A percentile compares a stretch with the other conserved stretches of the same genome.
Conservation (phyloP, 2,113 vertebrate species). For the Leptocoma aspasia region DNA sequence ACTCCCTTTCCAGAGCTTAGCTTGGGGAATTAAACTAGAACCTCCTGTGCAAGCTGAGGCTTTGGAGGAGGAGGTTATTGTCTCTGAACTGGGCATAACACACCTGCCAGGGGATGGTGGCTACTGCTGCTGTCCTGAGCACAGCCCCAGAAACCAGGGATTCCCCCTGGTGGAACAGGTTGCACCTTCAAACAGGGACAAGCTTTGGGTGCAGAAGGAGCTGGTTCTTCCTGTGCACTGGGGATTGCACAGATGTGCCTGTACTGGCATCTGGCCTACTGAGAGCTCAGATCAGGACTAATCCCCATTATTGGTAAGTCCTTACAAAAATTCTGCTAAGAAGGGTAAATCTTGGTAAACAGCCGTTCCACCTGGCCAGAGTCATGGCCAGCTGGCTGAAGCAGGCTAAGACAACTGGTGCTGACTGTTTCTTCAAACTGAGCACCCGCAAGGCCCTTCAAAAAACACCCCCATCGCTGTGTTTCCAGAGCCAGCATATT, state of each 20-base stretch:
- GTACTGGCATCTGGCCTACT: neutral
- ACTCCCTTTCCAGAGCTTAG: neutral
- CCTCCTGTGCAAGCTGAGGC: neutral
- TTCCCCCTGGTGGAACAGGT: neutral
- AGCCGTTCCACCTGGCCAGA: neutral
- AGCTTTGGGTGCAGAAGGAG: neutral
- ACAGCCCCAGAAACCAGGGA: neutral
- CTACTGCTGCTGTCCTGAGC: neutral
- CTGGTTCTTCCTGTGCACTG: neutral
- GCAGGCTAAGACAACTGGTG: neutral
- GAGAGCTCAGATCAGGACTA: neutral
- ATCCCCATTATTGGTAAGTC: neutral
- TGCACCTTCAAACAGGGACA: neutral
- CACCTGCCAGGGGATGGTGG: neutral
- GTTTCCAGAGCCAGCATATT: neutral
- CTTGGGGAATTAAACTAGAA: neutral
- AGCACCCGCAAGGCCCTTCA: neutral
- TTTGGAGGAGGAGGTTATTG: neutral
- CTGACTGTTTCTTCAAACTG: neutral
- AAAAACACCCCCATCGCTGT: rapidly evolving
- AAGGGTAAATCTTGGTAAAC: neutral
- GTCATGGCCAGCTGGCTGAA: neutral
- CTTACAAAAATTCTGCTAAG: neutral
- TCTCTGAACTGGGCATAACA: neutral
- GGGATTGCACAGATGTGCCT: neutral